These are phyloP conservation scores for Drosophila rhopaloa DNA, from an alignment of 1,140 invertebrate species.

Conservation along the genomic window DNA sequence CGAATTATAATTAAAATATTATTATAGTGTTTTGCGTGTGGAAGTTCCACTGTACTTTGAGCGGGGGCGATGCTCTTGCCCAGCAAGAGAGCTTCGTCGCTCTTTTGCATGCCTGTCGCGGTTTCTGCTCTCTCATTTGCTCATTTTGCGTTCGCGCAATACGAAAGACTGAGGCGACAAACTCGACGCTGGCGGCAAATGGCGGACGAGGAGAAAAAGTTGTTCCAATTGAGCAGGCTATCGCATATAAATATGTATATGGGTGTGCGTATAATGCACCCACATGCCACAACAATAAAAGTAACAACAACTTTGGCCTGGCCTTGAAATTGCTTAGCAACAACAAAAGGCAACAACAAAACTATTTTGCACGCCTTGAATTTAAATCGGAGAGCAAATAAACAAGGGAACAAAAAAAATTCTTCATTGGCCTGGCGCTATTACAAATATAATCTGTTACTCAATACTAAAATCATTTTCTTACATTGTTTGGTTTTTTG, in stretches of 20 bases:
- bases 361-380: slow-evolving; percentile 38
- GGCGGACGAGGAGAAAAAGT: slow-evolving; percentile 31
- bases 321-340: slow-evolving; percentile 48
- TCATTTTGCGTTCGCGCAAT: slow-evolving; percentile 15
- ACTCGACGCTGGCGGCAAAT: slow-evolving; percentile 53
- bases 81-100: not conserved
- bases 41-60: slow-evolving; percentile 8
- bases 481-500: not conserved
- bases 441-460: not conserved
- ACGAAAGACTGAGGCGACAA: slow-evolving; percentile 76
- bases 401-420: not conserved
- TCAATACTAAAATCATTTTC: not conserved
- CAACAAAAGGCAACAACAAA: slow-evolving; percentile 17
- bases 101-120: slow-evolving; percentile 16
- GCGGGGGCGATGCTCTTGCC: slow-evolving; percentile 44
- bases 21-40: not conserved
- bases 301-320: slow-evolving; percentile 30
- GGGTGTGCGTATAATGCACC: slow-evolving; percentile 36
- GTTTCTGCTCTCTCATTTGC: slow-evolving; percentile 17
- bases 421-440: not conserved
- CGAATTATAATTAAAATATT: too few species aligned
- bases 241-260: not conserved
- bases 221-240: slow-evolving; percentile 51
- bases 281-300: slow-evolving; percentile 32
- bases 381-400: slow-evolving; percentile 4